These are phyloP conservation scores for Potorous gilbertii DNA, from an alignment of 2,797 vertebrate species.

Conservation along the genomic window DNA sequence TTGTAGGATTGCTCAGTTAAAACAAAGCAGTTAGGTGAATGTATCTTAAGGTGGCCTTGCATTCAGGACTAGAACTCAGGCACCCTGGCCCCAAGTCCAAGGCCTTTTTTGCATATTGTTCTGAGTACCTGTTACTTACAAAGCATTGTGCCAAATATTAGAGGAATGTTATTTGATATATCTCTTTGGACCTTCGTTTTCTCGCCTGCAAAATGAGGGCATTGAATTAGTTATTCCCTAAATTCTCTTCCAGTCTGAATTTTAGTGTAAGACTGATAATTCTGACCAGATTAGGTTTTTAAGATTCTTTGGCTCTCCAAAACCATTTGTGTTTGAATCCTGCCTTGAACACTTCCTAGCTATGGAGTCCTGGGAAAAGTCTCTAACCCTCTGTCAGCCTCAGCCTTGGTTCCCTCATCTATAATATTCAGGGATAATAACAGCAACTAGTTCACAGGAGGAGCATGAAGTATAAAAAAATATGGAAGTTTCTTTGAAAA, in stretches of 20 bases:
- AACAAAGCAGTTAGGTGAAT: background rate
- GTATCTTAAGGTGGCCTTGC: background rate
- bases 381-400: background rate
- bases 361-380: background rate
- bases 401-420: background rate
- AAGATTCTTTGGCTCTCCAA: too few relatives aligned
- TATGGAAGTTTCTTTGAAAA: background rate
- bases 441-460: background rate
- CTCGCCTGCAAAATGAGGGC: too few relatives aligned
- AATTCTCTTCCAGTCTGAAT: too few relatives aligned
- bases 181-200: too few relatives aligned
- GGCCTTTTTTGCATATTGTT: too few relatives aligned
- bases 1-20: background rate
- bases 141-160: too few relatives aligned
- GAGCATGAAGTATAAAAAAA: background rate
- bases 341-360: background rate
- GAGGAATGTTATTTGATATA: too few relatives aligned
- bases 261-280: too few relatives aligned
- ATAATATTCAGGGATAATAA: background rate
- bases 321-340: background rate
- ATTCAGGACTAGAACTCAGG: background rate
- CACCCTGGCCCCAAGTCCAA: too few relatives aligned
- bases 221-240: too few relatives aligned
- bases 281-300: too few relatives aligned
- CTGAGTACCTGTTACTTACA: too few relatives aligned